Base-by-base conservation (phyloP, 2,797 vertebrate species). In the Neosilurus hyrtlii region DNA sequence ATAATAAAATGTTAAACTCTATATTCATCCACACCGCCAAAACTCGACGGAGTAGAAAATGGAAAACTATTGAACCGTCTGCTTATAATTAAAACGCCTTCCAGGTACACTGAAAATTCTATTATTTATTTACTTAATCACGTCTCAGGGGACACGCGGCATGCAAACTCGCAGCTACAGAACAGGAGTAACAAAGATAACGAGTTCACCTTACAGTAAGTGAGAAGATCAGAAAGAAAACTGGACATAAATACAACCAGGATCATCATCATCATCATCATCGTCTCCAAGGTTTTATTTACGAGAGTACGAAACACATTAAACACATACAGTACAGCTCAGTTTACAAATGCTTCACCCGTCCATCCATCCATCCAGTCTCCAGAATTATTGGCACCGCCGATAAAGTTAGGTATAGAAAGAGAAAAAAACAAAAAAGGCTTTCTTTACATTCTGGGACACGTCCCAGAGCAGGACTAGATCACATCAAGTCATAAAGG, bases 111-210 rank as follows among this genome's bases (percentile, higher is more conserved):
- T 57, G 18, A 30, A 56, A 74, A 20, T 74, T 57, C 72, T 74
- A 18, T 57, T 57, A 57, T 57, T 74, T 74, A 20, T 74, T 35
- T 74, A 57, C 72, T 74, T 74, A 74, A 74, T 74, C 35, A 74
- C 26, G 26, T 74, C 72, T 74, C 72, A 35, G 52, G 26, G 35
- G 72, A 35, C 9, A 9, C 0, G 2, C 0, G 3, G 35, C 9
- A 18, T 16, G 30, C 30, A 35, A 74, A 22, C 72, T 35, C 26
- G 20, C 49, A 71, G 68, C 43, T 49, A 71, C 10, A 3, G 51
- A 18, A 26, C 9, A n/a, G 26, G 51, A 56, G 18, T 20, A 74
- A 57, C 11, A 57, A 74, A 57, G 52, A 74, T 22, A 30, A 56
- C 56, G 35, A 57, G 4, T 22, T 0, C 24, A 56, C 35, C 52